Percentiles rank a stretch among this genome's conserved stretches.
phyloP scores from a whole-genome alignment of 2,888 invertebrate genomes.

The Habroteleia sp. region DNA sequence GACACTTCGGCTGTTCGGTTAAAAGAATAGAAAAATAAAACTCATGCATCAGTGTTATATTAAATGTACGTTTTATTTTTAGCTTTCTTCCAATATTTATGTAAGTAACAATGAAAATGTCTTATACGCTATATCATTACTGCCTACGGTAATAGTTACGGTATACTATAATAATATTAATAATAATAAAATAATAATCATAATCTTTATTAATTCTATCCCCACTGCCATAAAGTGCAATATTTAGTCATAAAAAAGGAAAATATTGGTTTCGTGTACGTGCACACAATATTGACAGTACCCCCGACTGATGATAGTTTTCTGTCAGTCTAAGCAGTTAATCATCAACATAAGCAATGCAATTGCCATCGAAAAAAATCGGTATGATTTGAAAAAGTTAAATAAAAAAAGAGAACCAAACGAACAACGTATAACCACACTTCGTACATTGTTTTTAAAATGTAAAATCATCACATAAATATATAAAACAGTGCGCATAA shows the following conservation, averaged over 20 bases:
- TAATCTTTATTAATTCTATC: slow-evolving; percentile 73
- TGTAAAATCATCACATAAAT: slow-evolving; percentile 26
- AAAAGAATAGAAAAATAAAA: slow-evolving; percentile 38
- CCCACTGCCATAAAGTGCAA: slow-evolving; percentile 79
- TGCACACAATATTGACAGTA: slow-evolving; percentile 59
- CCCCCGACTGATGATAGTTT: slow-evolving; percentile 42
- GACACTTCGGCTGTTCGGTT: too few species aligned
- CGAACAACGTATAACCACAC: slow-evolving; percentile 5
- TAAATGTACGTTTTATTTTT: slow-evolving; percentile 80
- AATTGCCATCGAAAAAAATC: slow-evolving; percentile 18
- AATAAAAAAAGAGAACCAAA: slow-evolving; percentile 27
- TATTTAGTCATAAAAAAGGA: slow-evolving; percentile 73
- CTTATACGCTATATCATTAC: slow-evolving; percentile 77
- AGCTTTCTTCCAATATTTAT: slow-evolving; percentile 79
- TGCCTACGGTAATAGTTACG: slow-evolving; percentile 77
- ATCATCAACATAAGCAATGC: slow-evolving; percentile 3
- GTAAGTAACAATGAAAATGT: slow-evolving; percentile 81
- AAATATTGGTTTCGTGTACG: slow-evolving; percentile 32
- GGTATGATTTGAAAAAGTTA: slow-evolving; percentile 10
- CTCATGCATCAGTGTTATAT: slow-evolving; percentile 69
- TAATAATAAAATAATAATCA: slow-evolving; percentile 75
- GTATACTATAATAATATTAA: slow-evolving; percentile 71
- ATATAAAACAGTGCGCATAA: slow-evolving; percentile 30
- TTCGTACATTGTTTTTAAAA: slow-evolving; percentile 18
- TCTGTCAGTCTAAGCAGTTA: slow-evolving; percentile 20